A percentile compares a stretch with the other conserved stretches of the same genome.
Conservation (phyloP, 1,140 invertebrate species). For the Lordiphosa mommai region DNA sequence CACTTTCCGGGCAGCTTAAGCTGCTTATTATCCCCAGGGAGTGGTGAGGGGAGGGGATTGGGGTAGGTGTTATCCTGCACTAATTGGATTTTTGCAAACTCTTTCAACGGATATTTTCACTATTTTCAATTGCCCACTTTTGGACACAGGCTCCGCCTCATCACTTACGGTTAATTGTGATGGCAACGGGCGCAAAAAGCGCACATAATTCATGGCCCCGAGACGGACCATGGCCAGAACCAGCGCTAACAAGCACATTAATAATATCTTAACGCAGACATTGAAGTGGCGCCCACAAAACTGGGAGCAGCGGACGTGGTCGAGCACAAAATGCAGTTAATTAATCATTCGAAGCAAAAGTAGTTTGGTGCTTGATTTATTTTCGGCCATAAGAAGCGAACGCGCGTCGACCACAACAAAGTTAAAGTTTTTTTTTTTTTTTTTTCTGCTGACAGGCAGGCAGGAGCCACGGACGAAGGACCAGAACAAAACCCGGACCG, state of each 20-base stretch:
- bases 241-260: slow-evolving; percentile 66
- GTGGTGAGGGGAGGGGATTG: background rate
- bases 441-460: slow-evolving; percentile 24
- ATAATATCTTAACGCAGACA: slow-evolving; percentile 64
- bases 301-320: slow-evolving; percentile 25
- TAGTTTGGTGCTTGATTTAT: slow-evolving; percentile 73
- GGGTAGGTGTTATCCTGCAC: slow-evolving; percentile 21
- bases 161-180: slow-evolving; percentile 54
- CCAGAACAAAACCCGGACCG: background rate
- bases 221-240: slow-evolving; percentile 7
- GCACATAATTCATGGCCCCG: slow-evolving; percentile 58
- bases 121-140: slow-evolving; percentile 6
- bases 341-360: slow-evolving; percentile 67
- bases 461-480: background rate
- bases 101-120: slow-evolving; percentile 23
- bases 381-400: slow-evolving; percentile 50
- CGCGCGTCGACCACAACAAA: slow-evolving; percentile 42
- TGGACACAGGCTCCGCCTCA: slow-evolving; percentile 31
- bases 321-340: slow-evolving; percentile 71
- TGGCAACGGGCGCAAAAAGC: slow-evolving; percentile 36
- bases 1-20: slow-evolving; percentile 46
- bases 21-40: slow-evolving; percentile 67
- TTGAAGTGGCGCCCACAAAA: slow-evolving; percentile 41
- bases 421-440: slow-evolving; percentile 68
- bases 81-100: slow-evolving; percentile 57